Evolutionary conservation across 2,888 invertebrate species (phyloP).

Genomic region (Epinotia demarniana): DNA sequence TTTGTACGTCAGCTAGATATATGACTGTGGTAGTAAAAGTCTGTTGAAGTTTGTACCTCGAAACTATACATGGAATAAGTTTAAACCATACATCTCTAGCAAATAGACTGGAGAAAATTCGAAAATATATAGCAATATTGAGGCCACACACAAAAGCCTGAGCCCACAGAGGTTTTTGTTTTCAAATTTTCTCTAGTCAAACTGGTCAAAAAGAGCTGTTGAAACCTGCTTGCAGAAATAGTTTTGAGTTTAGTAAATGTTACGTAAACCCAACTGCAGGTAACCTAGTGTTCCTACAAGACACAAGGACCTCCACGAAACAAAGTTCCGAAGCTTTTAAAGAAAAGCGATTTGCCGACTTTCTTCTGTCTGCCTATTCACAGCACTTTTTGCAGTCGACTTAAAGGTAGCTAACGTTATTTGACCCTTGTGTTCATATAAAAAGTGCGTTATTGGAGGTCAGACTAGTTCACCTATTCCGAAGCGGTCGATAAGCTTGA

Average conservation of each 20-base stretch:
- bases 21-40: neutral
- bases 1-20: neutral
- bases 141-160: too few species aligned
- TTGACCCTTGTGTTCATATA: neutral
- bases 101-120: too few species aligned
- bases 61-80: neutral
- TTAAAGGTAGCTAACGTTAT: neutral
- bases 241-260: too few species aligned
- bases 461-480: neutral
- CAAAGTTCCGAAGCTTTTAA: conserved; percentile 23
- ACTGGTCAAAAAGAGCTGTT: too few species aligned
- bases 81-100: too few species aligned
- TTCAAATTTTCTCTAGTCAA: too few species aligned
- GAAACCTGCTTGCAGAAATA: too few species aligned
- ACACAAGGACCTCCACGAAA: neutral
- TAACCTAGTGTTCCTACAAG: neutral
- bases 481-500: neutral
- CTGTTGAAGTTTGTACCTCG: neutral
- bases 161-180: too few species aligned
- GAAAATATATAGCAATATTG: too few species aligned
- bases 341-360: conserved; percentile 27
- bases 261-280: too few species aligned
- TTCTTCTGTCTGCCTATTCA: neutral
- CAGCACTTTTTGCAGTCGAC: neutral
- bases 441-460: neutral